Conservation (phyloP, 2,113 vertebrate species). For the Gyps fulvus region DNA sequence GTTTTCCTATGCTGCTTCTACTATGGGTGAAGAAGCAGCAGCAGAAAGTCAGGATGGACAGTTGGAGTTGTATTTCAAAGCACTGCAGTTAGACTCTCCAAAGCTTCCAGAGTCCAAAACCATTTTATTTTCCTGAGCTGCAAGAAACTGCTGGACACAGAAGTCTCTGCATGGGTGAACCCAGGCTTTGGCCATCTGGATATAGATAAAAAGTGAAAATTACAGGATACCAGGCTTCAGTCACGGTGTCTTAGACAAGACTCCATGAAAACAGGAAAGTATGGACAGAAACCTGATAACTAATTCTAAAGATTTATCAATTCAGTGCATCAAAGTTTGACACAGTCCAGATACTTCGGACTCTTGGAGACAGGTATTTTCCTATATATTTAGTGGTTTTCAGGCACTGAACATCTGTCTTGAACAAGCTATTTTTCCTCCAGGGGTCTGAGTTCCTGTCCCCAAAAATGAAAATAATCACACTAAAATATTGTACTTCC, state of each 20-base stretch:
- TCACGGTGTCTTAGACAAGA: background rate
- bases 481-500: background rate
- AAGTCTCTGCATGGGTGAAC: background rate
- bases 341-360: background rate
- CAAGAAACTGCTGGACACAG: background rate
- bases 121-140: background rate
- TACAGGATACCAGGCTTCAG: background rate
- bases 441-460: background rate
- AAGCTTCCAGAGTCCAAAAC: background rate
- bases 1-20: background rate
- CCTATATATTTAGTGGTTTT: background rate
- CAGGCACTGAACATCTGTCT: background rate
- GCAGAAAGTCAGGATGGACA: background rate
- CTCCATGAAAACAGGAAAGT: background rate
- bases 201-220: background rate
- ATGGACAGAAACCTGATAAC: background rate
- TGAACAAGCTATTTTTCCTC: background rate
- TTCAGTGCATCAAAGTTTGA: background rate
- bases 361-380: background rate
- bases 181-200: background rate
- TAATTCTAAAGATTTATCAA: background rate
- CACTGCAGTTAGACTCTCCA: background rate
- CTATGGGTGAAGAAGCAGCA: background rate
- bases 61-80: background rate
- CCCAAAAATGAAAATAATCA: background rate